These are phyloP conservation scores for Crypturellus undulatus DNA, from an alignment of 2,113 vertebrate species.

Conservation along the genomic window DNA sequence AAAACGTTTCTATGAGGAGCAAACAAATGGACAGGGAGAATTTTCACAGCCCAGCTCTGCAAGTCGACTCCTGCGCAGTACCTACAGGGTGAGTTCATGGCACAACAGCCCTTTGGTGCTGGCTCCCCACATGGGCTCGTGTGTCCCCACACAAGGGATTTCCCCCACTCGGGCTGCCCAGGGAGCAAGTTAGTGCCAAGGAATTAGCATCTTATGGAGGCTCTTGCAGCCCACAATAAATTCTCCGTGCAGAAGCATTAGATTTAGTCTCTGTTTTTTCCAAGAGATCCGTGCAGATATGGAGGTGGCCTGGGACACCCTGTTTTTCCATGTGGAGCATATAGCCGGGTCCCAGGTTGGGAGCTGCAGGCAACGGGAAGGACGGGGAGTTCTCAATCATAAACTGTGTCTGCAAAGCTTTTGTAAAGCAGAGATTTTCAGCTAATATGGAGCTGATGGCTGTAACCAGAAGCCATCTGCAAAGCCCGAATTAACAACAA, in stretches of 20 bases:
- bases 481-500: not conserved
- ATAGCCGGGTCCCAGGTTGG: not conserved
- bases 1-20: not conserved
- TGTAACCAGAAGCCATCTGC: conserved; percentile 36
- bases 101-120: no score
- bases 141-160: not conserved
- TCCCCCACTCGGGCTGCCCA: not conserved
- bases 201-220: accelerated
- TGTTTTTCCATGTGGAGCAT: accelerated
- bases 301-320: not conserved
- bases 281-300: not conserved
- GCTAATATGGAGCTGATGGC: not conserved
- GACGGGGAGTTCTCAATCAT: accelerated
- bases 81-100: accelerated
- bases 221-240: not conserved
- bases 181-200: not conserved
- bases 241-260: not conserved
- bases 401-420: not conserved
- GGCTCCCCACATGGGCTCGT: not conserved
- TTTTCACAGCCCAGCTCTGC: not conserved
- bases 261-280: not conserved
- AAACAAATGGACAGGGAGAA: not conserved
- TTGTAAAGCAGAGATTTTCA: not conserved
- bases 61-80: not conserved
- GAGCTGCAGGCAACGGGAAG: not conserved